Base-by-base conservation (phyloP, 92 coral and sea anemone species). In the Siderastrea siderea region DNA sequence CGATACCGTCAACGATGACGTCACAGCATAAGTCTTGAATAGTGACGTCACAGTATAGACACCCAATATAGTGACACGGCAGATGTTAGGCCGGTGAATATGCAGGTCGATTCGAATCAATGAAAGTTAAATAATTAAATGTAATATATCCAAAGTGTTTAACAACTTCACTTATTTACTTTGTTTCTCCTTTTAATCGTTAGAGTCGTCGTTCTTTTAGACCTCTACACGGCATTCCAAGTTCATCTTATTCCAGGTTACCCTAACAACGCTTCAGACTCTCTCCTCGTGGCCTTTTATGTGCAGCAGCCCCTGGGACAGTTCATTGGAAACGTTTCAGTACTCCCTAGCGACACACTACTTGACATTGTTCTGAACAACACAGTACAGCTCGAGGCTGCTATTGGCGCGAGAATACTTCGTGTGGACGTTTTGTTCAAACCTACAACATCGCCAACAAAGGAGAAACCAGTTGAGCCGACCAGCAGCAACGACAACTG, bases 301-400 rank as follows among this genome's bases (percentile, higher is more conserved):
- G 86, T 82, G 45, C 86, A 82, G 79, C 77, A 70, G 69, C 86
- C 86, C 1, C 59, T 59, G 3, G 86, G 86, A 17, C 66, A 54
- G 5, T 80, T 52, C 51, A 80, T 80, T 3, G 84, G 74, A 50
- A 73, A 71, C n/a, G 4, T 57, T 49, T 70, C 77, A 1, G 86
- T 82, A 15, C 78, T 82, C 2, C 86, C 86, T 9, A 68, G 78
- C 17, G 12, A 16, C 2, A 10, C 86, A 1, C 49, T 82, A 52
- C 63, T 9, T 0, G 55, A 17, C 6, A 55, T 82, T 61, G 69
- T 82, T 43, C 38, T 4, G 5, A 17, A 38, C 17, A 11, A 49
- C 70, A 81, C 49, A 48, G 5, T 57, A 9, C n/a, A 2, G 17
- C 51, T 82, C 38, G 86, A 82, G 52, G 8, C 17, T 2, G 60